Conservation (phyloP, 2,888 invertebrate genomes). For the Alviniconcha strummeri region DNA sequence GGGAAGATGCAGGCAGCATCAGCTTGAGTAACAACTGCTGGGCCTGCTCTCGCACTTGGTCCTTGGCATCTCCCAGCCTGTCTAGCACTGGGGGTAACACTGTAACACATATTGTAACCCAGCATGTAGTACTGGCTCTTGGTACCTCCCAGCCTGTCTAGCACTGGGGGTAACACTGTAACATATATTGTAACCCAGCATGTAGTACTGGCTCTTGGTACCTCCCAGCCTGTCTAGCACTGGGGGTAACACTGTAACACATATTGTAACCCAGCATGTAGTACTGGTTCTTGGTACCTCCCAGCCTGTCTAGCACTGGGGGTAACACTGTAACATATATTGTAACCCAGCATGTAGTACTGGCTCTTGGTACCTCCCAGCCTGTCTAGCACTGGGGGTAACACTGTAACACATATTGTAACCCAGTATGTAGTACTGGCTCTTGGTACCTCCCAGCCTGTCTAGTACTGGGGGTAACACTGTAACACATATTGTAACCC, state of each 20-base stretch:
- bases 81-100: constrained; percentile 71
- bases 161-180: constrained; percentile 66
- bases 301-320: constrained; percentile 71
- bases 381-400: constrained; percentile 69
- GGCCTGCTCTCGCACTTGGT: constrained; percentile 79
- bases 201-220: constrained; percentile 67
- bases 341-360: background rate
- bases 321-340: constrained; percentile 63
- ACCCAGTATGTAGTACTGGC: constrained; percentile 50
- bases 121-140: constrained; percentile 65
- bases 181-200: constrained; percentile 24
- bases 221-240: constrained; percentile 73
- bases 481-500: constrained; percentile 45
- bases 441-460: constrained; percentile 74
- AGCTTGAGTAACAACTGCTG: constrained; percentile 83
- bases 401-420: constrained; percentile 56
- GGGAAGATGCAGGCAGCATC: constrained; percentile 83
- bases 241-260: constrained; percentile 65
- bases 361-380: constrained; percentile 74
- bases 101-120: constrained; percentile 44
- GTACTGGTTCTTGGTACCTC: constrained; percentile 72
- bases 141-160: constrained; percentile 73
- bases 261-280: background rate
- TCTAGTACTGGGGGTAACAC: constrained; percentile 69
- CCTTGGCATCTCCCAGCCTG: constrained; percentile 74